phyloP scores from a whole-genome alignment of 2,797 vertebrate species.

The Hylomyscus alleni region DNA sequence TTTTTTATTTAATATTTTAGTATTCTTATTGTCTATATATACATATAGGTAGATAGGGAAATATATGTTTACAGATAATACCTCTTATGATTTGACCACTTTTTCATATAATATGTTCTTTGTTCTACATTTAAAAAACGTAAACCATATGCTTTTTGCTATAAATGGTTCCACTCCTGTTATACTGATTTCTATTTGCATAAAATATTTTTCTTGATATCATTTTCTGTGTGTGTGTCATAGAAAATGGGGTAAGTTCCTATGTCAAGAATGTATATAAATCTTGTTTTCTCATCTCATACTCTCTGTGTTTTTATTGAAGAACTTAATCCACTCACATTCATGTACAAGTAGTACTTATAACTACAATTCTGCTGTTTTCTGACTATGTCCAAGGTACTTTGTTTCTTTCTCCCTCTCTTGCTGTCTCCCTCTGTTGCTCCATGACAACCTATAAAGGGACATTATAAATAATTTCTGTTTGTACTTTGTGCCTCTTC shows the following conservation, averaged over 20 bases:
- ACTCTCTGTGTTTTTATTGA: not conserved
- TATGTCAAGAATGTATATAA: not conserved
- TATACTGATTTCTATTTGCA: not conserved
- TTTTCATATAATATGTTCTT: not conserved
- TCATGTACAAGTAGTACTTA: not conserved
- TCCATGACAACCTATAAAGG: not conserved
- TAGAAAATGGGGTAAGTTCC: not conserved
- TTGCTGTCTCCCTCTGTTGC: not conserved
- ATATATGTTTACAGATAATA: not conserved
- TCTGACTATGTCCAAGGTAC: not conserved
- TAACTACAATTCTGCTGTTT: not conserved
- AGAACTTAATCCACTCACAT: not conserved
- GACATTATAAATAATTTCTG: not conserved
- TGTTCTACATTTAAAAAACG: not conserved
- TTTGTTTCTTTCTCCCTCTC: not conserved
- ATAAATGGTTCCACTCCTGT: not conserved
- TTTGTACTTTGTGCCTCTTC: not conserved
- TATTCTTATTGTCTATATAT: too few species aligned
- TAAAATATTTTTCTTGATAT: not conserved
- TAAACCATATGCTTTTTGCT: not conserved
- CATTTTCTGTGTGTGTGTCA: not conserved
- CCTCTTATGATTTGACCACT: not conserved
- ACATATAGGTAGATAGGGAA: not conserved
- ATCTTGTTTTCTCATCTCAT: not conserved
- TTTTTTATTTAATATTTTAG: not conserved